Percentiles rank a stretch among this genome's conserved stretches.
Evolutionary conservation across 2,797 vertebrate species (phyloP).

Genomic region (Scleropages formosus): DNA sequence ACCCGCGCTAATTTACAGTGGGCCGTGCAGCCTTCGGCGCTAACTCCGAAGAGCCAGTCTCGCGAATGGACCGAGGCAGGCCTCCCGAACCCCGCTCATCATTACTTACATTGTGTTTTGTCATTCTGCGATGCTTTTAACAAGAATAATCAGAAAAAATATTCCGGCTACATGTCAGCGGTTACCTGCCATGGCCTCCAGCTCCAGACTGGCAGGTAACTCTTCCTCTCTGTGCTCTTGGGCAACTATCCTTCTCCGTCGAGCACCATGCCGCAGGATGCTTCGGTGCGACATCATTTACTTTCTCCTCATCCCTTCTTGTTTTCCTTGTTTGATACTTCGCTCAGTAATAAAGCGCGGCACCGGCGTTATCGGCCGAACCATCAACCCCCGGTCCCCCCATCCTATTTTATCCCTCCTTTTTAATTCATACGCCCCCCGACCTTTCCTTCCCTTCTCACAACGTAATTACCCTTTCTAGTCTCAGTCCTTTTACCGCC

Average conservation of each 20-base stretch:
- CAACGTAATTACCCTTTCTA: constrained; percentile 37
- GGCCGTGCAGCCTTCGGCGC: neutral
- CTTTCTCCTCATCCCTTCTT: constrained; percentile 20
- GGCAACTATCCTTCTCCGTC: no score
- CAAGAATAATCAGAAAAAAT: constrained; percentile 39
- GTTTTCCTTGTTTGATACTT: constrained; percentile 29
- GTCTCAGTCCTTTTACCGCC: constrained; percentile 31
- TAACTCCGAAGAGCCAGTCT: no score
- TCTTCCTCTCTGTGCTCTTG: neutral
- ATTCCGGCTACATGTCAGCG: constrained; percentile 59
- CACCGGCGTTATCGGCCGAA: neutral
- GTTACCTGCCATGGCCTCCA: no score
- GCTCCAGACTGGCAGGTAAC: neutral
- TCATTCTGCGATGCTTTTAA: constrained; percentile 57
- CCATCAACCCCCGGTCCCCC: neutral
- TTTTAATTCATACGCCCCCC: constrained; percentile 25
- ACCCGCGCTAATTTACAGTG: no score
- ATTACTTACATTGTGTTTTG: constrained; percentile 58
- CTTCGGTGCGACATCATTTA: neutral
- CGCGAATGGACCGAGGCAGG: neutral
- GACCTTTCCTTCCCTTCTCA: constrained; percentile 29
- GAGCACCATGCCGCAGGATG: constrained; percentile 10
- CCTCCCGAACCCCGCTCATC: constrained; percentile 46
- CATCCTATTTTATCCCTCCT: neutral
- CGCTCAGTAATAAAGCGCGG: constrained; percentile 29